Evolutionary conservation across 1,140 invertebrate species (phyloP).

Genomic region (Heliconius hewitsoni): DNA sequence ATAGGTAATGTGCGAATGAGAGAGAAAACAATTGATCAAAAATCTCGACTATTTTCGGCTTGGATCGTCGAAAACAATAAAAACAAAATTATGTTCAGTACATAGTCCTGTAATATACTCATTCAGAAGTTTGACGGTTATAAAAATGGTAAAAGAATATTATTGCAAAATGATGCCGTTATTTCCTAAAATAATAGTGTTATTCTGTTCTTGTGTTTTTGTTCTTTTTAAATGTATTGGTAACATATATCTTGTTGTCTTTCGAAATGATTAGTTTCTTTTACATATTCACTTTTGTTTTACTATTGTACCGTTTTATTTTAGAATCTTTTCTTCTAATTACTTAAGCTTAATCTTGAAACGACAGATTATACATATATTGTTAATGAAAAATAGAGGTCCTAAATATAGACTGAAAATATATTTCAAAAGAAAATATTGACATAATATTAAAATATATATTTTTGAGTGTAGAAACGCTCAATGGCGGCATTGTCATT

Average conservation of each 20-base stretch:
- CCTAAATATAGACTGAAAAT: background rate
- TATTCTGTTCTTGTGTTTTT: background rate
- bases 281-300: background rate
- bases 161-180: slow-evolving; percentile 7
- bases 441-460: background rate
- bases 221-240: background rate
- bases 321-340: background rate
- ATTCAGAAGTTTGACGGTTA: background rate
- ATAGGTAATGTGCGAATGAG: background rate
- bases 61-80: slow-evolving; percentile 13
- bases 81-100: background rate
- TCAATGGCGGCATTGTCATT: slow-evolving; percentile 3
- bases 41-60: slow-evolving; percentile 8
- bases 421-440: background rate
- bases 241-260: background rate
- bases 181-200: slow-evolving; percentile 11
- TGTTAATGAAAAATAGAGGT: no score
- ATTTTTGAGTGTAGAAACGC: background rate
- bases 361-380: background rate
- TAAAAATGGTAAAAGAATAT: background rate
- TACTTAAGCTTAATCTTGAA: background rate
- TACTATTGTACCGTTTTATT: background rate
- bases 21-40: background rate
- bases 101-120: background rate
- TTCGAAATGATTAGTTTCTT: background rate